Percentiles rank a stretch among this genome's conserved stretches.
phyloP scores from a whole-genome alignment of 2,888 invertebrate species.

The Lysandra bellargus region DNA sequence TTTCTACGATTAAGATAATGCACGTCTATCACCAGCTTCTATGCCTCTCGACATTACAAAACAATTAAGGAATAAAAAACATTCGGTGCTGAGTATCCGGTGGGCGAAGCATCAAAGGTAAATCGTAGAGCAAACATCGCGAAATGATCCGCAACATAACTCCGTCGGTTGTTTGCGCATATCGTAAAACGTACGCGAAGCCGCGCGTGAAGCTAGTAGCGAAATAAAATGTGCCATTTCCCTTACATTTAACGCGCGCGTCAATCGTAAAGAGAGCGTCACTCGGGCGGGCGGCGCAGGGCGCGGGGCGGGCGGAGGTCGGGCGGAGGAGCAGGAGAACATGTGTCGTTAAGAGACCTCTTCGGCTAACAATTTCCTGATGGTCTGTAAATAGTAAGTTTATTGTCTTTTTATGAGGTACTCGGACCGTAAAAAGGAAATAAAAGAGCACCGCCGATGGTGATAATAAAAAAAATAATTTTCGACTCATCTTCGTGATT shows the following conservation, averaged over 20 bases:
- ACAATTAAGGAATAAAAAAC: neutral
- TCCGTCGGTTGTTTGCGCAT: constrained; percentile 22
- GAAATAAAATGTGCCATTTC: constrained; percentile 66
- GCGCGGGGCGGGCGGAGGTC: constrained; percentile 53
- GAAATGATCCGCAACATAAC: constrained; percentile 26
- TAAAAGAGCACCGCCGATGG: constrained; percentile 82
- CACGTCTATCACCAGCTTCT: neutral
- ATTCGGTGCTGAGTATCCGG: neutral
- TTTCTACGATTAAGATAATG: constrained; percentile 10
- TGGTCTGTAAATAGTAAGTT: constrained; percentile 82
- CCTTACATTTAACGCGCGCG: constrained; percentile 70
- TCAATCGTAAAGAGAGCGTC: constrained; percentile 78
- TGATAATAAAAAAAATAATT: constrained; percentile 81
- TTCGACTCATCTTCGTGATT: constrained; percentile 79
- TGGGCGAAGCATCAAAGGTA: constrained; percentile 2
- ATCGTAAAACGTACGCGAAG: constrained; percentile 35
- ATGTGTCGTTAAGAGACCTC: constrained; percentile 81
- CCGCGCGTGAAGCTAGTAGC: constrained; percentile 46
- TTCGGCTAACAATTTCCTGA: constrained; percentile 81
- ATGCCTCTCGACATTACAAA: neutral
- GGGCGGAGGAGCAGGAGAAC: constrained; percentile 63
- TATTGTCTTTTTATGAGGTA: constrained; percentile 82
- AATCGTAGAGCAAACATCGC: constrained; percentile 15
- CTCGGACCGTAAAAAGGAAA: constrained; percentile 82
- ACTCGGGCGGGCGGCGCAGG: constrained; percentile 53